Evolutionary conservation across 2,797 vertebrate genomes (phyloP).

Genomic region (Sphenopsis melanotis): DNA sequence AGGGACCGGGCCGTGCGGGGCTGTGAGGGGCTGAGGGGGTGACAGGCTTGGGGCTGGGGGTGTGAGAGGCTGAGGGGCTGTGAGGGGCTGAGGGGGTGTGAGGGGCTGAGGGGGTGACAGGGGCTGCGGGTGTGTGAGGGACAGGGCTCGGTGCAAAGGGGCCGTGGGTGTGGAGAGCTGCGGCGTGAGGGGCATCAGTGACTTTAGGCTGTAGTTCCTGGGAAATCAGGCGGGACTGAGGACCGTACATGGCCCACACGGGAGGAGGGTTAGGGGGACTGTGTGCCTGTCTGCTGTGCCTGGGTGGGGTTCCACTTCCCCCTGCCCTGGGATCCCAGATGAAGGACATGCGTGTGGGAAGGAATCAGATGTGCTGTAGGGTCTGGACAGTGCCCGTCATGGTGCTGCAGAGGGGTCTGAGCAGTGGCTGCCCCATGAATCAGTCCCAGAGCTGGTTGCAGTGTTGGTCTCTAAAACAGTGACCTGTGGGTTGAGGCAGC

Average conservation of each 20-base stretch:
- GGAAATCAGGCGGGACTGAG: not conserved
- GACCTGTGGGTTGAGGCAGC: not conserved
- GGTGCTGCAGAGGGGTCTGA: not conserved
- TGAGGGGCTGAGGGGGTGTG: no score
- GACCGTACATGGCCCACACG: accelerated
- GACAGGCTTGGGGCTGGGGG: no score
- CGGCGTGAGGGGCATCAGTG: not conserved
- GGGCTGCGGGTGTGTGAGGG: not conserved
- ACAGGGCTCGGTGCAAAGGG: not conserved
- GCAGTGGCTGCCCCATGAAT: accelerated
- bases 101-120: not conserved
- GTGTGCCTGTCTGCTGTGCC: not conserved
- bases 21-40: no score
- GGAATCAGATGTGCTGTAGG: accelerated
- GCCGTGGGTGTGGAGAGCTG: not conserved
- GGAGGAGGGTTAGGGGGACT: not conserved
- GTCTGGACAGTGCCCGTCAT: accelerated
- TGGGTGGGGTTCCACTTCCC: not conserved
- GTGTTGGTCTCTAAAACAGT: not conserved
- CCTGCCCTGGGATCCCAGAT: not conserved
- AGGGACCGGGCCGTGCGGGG: no score
- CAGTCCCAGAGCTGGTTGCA: not conserved
- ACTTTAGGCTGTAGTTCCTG: not conserved
- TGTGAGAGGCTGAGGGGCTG: not conserved
- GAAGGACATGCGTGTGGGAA: not conserved